These are phyloP conservation scores for Sandelia bainsii DNA, from an alignment of 2,797 vertebrate genomes.

Conservation along the genomic window DNA sequence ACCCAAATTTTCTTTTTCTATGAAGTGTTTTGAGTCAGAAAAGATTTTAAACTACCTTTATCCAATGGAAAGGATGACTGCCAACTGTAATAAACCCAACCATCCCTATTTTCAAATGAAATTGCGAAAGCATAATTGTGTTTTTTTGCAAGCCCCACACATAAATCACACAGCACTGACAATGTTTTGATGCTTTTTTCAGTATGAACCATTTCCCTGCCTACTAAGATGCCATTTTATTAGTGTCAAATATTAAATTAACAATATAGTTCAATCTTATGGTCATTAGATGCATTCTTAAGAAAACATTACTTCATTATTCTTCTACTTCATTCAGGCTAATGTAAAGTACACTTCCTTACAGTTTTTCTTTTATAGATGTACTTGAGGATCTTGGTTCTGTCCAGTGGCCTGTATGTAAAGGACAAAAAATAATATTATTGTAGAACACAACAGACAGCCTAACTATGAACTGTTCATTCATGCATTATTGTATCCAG, in stretches of 20 bases:
- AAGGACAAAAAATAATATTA: constrained; percentile 21
- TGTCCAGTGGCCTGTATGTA: constrained; percentile 25
- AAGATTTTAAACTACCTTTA: background rate
- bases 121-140: background rate
- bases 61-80: background rate
- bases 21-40: background rate
- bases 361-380: constrained; percentile 21
- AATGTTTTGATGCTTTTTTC: background rate
- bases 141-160: background rate
- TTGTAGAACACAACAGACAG: constrained; percentile 20
- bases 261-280: background rate
- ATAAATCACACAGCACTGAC: background rate
- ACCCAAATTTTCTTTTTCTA: too few relatives aligned
- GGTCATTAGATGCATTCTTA: constrained; percentile 6
- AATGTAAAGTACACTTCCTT: constrained; percentile 18
- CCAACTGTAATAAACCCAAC: background rate
- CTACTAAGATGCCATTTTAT: too few relatives aligned
- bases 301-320: background rate
- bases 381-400: constrained; percentile 16
- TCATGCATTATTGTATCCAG: constrained; percentile 48
- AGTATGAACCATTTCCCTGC: too few relatives aligned
- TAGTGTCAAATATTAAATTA: too few relatives aligned
- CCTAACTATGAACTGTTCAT: constrained; percentile 28
- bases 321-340: background rate
- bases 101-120: constrained; percentile 12